phyloP scores from a whole-genome alignment of 2,888 invertebrate genomes.

The Cryptosula pallasiana region DNA sequence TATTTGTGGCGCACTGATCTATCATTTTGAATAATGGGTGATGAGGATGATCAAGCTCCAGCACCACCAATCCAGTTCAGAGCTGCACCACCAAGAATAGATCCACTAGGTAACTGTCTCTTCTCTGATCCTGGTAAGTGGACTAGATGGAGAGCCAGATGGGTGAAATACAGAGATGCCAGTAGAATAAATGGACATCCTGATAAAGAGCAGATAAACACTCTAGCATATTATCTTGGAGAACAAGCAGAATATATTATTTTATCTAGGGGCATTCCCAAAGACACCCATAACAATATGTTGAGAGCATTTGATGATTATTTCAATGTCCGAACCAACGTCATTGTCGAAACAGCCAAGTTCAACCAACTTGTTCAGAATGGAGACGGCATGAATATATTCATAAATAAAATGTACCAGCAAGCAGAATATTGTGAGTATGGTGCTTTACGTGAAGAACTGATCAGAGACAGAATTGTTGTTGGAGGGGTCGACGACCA shows the following conservation, averaged over 20 bases:
- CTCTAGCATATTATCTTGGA: neutral
- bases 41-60: no score
- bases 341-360: constrained; percentile 10
- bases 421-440: constrained; percentile 28
- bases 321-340: neutral
- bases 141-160: constrained; percentile 20
- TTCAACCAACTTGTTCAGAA: constrained; percentile 17
- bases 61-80: no score
- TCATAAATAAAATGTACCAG: constrained; percentile 26
- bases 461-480: constrained; percentile 32
- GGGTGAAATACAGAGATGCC: constrained; percentile 5
- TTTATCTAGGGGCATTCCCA: constrained; percentile 3
- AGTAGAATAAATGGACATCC: neutral
- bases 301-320: neutral
- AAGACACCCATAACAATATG: neutral
- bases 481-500: constrained; percentile 29
- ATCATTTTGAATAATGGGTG: no score
- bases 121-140: constrained; percentile 19
- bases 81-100: neutral
- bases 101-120: neutral
- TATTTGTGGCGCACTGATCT: no score
- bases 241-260: neutral
- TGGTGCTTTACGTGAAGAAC: constrained; percentile 29
- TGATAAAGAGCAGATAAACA: constrained; percentile 13
- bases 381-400: constrained; percentile 4